These are phyloP conservation scores for Neodon shergylaensis DNA, from an alignment of 2,113 vertebrate genomes.

Conservation along the genomic window DNA sequence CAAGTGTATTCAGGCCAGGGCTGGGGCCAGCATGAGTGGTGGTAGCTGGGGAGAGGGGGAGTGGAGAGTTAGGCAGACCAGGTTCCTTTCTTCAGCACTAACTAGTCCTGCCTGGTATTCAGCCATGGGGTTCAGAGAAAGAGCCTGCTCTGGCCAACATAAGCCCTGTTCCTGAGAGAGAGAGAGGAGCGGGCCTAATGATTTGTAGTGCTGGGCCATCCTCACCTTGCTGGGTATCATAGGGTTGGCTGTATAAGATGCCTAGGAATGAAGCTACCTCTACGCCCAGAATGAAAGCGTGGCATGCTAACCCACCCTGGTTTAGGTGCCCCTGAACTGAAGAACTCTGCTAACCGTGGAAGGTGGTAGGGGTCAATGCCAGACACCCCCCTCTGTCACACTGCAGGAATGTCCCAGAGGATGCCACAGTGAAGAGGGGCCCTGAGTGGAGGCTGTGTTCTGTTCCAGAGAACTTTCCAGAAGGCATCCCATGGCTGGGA, in stretches of 20 bases:
- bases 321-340: accelerated
- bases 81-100: neutral
- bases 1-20: neutral
- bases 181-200: accelerated
- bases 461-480: conserved; percentile 76
- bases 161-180: neutral
- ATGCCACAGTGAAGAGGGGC: conserved; percentile 4
- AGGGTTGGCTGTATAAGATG: neutral
- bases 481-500: conserved; percentile 52
- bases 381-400: neutral
- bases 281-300: accelerated
- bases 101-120: neutral
- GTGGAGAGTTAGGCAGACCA: neutral
- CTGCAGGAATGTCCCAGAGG: neutral
- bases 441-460: conserved; percentile 46
- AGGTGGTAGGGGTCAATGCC: accelerated
- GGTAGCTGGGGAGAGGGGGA: neutral
- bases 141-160: neutral
- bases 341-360: neutral
- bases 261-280: accelerated
- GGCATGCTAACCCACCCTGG: neutral
- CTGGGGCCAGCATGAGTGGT: neutral
- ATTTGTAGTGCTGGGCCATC: neutral
- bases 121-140: neutral
- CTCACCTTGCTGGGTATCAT: neutral